phyloP scores from a whole-genome alignment of 2,113 vertebrate species.

The Psittacara wagleri region DNA sequence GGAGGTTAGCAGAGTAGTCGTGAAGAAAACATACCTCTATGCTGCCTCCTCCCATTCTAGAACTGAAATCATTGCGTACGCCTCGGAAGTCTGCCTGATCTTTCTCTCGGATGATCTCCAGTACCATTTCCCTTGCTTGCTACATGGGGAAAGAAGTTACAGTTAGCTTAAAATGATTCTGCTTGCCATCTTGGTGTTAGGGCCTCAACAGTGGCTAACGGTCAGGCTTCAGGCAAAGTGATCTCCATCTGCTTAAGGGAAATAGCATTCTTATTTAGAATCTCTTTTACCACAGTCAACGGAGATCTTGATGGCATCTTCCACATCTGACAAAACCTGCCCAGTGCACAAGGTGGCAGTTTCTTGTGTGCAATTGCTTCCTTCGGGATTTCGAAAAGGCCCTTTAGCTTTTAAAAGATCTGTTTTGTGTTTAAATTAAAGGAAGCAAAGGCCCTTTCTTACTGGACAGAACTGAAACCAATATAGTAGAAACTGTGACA shows the following conservation, averaged over 20 bases:
- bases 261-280: not conserved
- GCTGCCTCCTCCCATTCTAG: conserved; percentile 90
- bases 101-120: conserved; percentile 96
- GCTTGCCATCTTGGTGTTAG: not conserved
- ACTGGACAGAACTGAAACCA: not conserved
- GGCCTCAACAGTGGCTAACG: not conserved
- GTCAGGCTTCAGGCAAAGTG: not conserved
- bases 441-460: not conserved
- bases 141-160: conserved; percentile 69
- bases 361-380: not conserved
- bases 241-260: not conserved
- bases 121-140: conserved; percentile 98
- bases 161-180: conserved; percentile 29
- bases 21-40: conserved; percentile 84
- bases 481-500: not conserved
- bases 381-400: not conserved
- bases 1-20: conserved; percentile 51
- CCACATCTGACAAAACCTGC: not conserved
- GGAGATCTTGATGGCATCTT: not conserved
- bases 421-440: not conserved
- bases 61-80: conserved; percentile 86
- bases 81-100: conserved; percentile 93
- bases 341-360: not conserved
- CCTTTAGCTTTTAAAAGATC: not conserved
- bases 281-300: not conserved